These are phyloP conservation scores for Trachelus troglodyta DNA, from an alignment of 2,888 invertebrate genomes.

Conservation along the genomic window DNA sequence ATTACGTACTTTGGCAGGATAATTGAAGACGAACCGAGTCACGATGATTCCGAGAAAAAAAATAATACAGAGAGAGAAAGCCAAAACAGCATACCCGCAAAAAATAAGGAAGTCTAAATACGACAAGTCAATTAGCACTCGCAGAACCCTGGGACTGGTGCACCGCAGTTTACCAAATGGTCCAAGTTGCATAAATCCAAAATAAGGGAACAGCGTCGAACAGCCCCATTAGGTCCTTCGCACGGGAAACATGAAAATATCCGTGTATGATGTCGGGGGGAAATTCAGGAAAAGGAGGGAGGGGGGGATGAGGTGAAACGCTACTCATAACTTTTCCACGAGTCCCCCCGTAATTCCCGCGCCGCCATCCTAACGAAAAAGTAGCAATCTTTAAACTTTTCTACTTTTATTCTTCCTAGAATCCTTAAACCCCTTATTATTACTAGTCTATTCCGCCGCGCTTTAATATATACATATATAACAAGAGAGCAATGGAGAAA, in stretches of 20 bases:
- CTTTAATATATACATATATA: background rate
- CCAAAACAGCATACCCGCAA: no score
- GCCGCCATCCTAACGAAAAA: background rate
- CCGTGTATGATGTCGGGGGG: background rate
- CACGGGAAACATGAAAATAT: background rate
- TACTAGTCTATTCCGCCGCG: background rate
- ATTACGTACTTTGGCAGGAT: background rate
- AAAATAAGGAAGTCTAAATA: background rate
- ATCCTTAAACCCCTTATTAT: background rate
- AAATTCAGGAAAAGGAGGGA: background rate
- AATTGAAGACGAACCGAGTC: background rate
- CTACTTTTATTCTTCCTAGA: background rate
- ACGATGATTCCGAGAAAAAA: background rate
- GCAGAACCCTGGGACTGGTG: background rate
- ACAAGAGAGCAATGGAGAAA: background rate
- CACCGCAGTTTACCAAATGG: background rate
- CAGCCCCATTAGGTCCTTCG: background rate
- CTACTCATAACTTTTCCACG: background rate
- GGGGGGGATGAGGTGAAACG: no score
- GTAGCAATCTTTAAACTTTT: background rate
- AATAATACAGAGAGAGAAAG: background rate
- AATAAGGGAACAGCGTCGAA: background rate
- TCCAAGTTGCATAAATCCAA: background rate
- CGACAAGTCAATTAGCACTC: background rate
- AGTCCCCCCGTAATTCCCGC: background rate